Conservation (phyloP, 2,113 vertebrate species). For the Chrysemys picta region DNA sequence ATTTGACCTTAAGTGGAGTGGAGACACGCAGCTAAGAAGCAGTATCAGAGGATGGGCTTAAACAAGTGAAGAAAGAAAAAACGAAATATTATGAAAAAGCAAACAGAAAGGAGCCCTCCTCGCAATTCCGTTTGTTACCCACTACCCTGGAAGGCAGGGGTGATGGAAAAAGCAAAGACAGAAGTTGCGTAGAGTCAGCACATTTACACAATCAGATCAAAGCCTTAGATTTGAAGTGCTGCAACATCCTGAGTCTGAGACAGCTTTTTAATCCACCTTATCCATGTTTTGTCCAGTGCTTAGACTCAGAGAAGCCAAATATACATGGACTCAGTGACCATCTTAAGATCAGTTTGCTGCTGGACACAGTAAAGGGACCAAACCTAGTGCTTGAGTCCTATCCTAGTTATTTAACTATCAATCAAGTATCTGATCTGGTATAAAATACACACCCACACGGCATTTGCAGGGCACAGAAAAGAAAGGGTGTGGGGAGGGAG, state of each 20-base stretch:
- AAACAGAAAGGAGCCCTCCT: not conserved
- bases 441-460: accelerated
- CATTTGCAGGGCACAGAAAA: not conserved
- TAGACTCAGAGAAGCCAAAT: not conserved
- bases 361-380: not conserved
- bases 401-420: not conserved
- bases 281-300: not conserved
- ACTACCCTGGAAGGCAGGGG: not conserved
- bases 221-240: not conserved
- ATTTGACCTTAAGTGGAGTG: not conserved
- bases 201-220: not conserved
- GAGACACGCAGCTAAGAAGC: not conserved
- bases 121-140: not conserved
- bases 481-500: not conserved
- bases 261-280: not conserved
- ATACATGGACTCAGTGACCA: accelerated
- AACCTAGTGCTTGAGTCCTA: not conserved
- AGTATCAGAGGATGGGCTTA: accelerated
- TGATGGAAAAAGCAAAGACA: not conserved
- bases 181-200: not conserved
- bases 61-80: accelerated
- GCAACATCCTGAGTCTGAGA: not conserved
- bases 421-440: not conserved
- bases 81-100: not conserved
- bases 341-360: not conserved